phyloP scores from a whole-genome alignment of 2,797 vertebrate genomes.

The Mallotus villosus region DNA sequence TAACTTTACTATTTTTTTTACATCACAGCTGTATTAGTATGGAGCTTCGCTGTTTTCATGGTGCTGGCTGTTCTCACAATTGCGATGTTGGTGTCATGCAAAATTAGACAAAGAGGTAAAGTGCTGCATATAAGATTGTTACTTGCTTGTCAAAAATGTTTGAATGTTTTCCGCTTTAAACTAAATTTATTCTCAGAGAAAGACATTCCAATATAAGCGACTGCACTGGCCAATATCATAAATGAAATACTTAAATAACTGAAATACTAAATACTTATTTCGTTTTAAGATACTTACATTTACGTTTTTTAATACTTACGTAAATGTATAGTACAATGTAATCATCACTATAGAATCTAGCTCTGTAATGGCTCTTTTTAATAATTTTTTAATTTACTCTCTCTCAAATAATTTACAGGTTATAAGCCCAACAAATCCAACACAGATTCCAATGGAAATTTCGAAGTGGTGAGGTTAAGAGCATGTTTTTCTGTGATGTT shows the following conservation, averaged over 20 bases:
- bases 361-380: background rate
- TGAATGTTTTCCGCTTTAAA: background rate
- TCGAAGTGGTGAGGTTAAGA: conserved; percentile 35
- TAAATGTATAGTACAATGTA: too few relatives aligned
- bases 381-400: conserved; percentile 7
- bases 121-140: too few relatives aligned
- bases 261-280: too few relatives aligned
- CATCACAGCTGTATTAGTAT: background rate
- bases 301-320: too few relatives aligned
- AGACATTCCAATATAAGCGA: background rate
- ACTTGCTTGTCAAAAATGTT: background rate
- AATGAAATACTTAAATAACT: too few relatives aligned
- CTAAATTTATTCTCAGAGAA: background rate
- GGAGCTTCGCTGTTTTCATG: background rate
- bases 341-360: too few relatives aligned
- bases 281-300: too few relatives aligned
- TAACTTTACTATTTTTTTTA: background rate
- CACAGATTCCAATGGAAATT: conserved; percentile 66
- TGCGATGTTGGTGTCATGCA: background rate
- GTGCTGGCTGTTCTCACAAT: background rate
- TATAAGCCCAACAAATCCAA: conserved; percentile 12
- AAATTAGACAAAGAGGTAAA: background rate
- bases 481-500: conserved; percentile 44
- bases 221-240: background rate
- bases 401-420: conserved; percentile 22